Evolutionary conservation across 2,888 invertebrate species (phyloP), one percentile per base, ranked within the genome.

Genomic region (Andrena camellia): DNA sequence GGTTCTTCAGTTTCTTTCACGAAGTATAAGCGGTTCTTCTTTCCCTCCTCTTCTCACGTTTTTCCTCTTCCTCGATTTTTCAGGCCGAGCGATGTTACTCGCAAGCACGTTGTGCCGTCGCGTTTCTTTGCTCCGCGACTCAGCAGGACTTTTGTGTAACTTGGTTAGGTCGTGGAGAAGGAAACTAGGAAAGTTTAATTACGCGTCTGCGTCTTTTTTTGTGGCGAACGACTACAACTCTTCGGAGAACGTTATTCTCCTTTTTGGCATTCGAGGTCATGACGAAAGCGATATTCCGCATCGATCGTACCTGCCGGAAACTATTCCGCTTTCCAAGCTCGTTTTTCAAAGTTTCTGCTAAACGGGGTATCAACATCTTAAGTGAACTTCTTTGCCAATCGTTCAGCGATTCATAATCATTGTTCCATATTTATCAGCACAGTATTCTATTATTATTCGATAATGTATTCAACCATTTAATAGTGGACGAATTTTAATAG

Each of bases 141-240:
- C 69, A 48, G 62, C 62, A 52, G 48, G 75, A 84, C 75, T 88
- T 85, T 77, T 77, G 78, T 75, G 86, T 84, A 84, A 86, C 78
- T 86, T 82, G 35, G 57, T 54, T 62, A 59, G 35, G 67, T 71
- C 72, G 67, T 23, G 59, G 74, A 29, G 59, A 48, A 69, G 69
- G 63, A 64, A 70, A 77, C 68, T 66, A 62, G 72, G 62, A 82
- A 86, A 87, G 73, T 88, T 88, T 87, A 87, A 87, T 87, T 86
- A 84, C 76, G 70, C 73, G 77, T 87, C 75, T 48, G 69, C 62
- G 78, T 69, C 81, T 75, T 79, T 78, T 57, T 75, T 81, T 69
- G 35, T 29, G 68, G 72, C 70, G 52, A 78, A 63, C 68, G 62
- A 60, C 68, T 70, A 63, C 75, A 81, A 70, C 20, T 72, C 68